Evolutionary conservation across 2,888 invertebrate species (phyloP).

Genomic region (Busseola fusca): DNA sequence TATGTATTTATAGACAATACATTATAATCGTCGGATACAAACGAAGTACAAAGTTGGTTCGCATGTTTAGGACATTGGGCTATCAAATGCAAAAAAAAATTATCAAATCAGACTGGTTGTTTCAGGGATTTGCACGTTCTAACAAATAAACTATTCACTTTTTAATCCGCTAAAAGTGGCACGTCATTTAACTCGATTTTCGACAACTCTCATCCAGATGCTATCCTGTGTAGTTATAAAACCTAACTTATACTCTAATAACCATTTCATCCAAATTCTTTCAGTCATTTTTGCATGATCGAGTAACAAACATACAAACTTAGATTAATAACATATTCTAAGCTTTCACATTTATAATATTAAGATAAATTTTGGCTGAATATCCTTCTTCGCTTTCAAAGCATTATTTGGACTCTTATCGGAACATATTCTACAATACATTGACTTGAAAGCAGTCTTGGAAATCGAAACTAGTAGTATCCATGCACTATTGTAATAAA

Average conservation of each 20-base stretch:
- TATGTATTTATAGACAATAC: neutral
- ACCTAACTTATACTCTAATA: neutral
- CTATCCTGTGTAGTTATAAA: no score
- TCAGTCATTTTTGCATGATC: neutral
- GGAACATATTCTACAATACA: slow-evolving; percentile 21
- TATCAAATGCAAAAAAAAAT: no score
- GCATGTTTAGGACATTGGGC: no score
- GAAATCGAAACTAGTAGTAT: slow-evolving; percentile 26
- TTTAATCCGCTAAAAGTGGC: no score
- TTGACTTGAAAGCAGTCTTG: slow-evolving; percentile 16
- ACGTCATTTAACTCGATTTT: no score
- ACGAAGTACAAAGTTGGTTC: no score
- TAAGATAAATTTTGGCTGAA: neutral
- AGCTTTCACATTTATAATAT: neutral
- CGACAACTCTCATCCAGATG: no score
- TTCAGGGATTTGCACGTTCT: no score
- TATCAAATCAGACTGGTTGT: no score
- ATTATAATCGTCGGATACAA: neutral
- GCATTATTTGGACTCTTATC: slow-evolving; percentile 1
- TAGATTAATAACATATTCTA: no score
- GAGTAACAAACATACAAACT: neutral
- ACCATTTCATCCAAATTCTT: neutral
- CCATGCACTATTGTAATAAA: slow-evolving; percentile 30
- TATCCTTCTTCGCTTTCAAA: neutral
- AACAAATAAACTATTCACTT: no score